Percentiles rank a stretch among this genome's conserved stretches.
Evolutionary conservation across 1,140 invertebrate genomes (phyloP).

Genomic region (Neodiprion fabricii): DNA sequence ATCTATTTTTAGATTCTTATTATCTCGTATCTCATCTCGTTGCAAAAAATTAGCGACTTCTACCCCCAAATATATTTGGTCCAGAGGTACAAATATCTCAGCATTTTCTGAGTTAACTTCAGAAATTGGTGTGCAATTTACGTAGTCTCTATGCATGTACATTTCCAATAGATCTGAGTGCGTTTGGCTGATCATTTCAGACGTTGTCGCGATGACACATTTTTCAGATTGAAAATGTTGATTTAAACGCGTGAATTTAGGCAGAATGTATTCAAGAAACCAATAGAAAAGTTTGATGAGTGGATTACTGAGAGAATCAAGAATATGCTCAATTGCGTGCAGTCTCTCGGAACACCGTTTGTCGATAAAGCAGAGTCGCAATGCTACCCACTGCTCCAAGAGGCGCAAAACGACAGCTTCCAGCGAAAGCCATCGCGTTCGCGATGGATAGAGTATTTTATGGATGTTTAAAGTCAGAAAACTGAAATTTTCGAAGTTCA

Average conservation of each 20-base stretch:
- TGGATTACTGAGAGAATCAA: constrained; percentile 22
- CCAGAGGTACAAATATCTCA: neutral
- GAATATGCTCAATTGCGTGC: constrained; percentile 26
- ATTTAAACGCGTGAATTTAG: constrained; percentile 21
- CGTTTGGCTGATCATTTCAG: neutral
- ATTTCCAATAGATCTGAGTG: constrained; percentile 14
- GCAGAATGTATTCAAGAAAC: constrained; percentile 25
- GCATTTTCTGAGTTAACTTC: constrained; percentile 2
- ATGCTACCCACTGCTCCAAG: constrained; percentile 29
- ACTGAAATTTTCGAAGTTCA: constrained; percentile 32
- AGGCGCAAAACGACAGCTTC: constrained; percentile 25
- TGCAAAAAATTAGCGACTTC: neutral
- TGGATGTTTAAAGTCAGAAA: constrained; percentile 26
- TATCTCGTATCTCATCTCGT: neutral
- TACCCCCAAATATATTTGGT: neutral
- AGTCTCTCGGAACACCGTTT: constrained; percentile 22
- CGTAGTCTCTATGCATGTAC: constrained; percentile 14
- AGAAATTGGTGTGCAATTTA: constrained; percentile 5
- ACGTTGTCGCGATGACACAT: neutral
- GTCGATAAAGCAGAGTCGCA: constrained; percentile 22
- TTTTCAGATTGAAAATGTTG: constrained; percentile 17
- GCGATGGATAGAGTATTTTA: constrained; percentile 27
- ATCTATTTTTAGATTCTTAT: constrained; percentile 21
- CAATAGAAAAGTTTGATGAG: constrained; percentile 28
- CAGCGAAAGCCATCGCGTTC: constrained; percentile 33